These are phyloP conservation scores for Penelope pileata DNA, from an alignment of 2,113 vertebrate genomes.

Conservation along the genomic window DNA sequence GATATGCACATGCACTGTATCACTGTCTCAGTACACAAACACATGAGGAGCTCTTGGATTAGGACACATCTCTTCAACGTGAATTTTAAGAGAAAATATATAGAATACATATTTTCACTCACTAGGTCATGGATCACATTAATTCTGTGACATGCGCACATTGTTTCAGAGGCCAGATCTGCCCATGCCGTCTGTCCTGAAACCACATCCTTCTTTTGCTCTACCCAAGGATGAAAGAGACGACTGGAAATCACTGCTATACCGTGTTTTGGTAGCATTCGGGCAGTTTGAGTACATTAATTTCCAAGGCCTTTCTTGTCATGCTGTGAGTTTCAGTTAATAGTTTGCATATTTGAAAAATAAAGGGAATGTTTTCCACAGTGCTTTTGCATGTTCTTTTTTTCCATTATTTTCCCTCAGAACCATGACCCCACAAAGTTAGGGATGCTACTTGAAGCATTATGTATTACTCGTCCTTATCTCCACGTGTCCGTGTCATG, in stretches of 20 bases:
- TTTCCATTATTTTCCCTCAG: background rate
- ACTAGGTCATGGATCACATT: background rate
- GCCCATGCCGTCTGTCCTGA: background rate
- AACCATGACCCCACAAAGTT: background rate
- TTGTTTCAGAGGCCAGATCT: background rate
- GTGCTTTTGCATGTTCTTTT: background rate
- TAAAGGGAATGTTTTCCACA: constrained; percentile 69
- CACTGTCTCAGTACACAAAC: background rate
- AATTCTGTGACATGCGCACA: background rate
- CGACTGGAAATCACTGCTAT: background rate
- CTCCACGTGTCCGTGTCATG: background rate
- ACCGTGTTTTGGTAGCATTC: background rate
- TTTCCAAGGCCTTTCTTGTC: background rate
- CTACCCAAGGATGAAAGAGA: background rate
- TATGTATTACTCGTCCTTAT: background rate
- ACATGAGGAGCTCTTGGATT: background rate
- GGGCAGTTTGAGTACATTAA: background rate
- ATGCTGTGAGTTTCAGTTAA: constrained; percentile 23
- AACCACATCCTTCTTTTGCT: background rate
- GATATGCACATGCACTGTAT: too few relatives aligned
- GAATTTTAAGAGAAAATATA: background rate
- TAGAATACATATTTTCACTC: background rate
- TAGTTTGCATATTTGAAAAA: constrained; percentile 52
- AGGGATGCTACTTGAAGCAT: background rate
- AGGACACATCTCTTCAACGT: background rate